Base-by-base conservation (phyloP, 2,113 vertebrate genomes). In the Apeltes quadracus region DNA sequence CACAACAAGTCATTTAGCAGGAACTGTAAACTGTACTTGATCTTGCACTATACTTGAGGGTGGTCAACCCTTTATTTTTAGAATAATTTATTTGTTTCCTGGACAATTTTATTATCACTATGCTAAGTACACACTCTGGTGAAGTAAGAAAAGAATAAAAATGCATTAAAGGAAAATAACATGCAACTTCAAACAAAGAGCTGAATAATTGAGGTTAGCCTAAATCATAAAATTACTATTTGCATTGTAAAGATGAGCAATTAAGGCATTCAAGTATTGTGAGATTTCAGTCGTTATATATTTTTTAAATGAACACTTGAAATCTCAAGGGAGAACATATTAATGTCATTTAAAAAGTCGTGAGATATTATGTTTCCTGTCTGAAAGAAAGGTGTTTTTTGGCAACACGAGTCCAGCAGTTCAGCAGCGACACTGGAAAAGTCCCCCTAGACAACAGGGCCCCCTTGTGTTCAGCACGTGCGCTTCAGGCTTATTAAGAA, bases 381-480 rank as follows among this genome's bases (percentile, higher is more conserved):
- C 57, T 25, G 2, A 20, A 16, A n/a, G 7, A 27, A 20, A 23
- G 7, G 25, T 15, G 3, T 27, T 46, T 71, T 61, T 23, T 51
- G 48, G 36, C 41, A 1, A 20, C 54, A 29, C 34, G 1, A 5
- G 0, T 20, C 2, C 4, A 27, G 23, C 22, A 32, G 34, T 12
- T 3, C 7, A 25, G 27, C 32, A 43, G 9, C 15, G 53, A 18
- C 36, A 10, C 4, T 22, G 23, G 7, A 68, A 64, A 68, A 69
- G 3, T 59, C 29, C 71, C 23, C 34, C 61, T 72, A 64, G 79
- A 73, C 79, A 83, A 85, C 72, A 61, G 27, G 48, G 74, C 89
- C 91, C 83, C 70, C 92, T 38, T 53, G 88, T 89, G 93, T 61
- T 77, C 1, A 63, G 5, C 3, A 10, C 32, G 1, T 69, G 76